Base-by-base conservation (phyloP, 1,140 invertebrate genomes). In the Leptinotarsa undecemlineata region DNA sequence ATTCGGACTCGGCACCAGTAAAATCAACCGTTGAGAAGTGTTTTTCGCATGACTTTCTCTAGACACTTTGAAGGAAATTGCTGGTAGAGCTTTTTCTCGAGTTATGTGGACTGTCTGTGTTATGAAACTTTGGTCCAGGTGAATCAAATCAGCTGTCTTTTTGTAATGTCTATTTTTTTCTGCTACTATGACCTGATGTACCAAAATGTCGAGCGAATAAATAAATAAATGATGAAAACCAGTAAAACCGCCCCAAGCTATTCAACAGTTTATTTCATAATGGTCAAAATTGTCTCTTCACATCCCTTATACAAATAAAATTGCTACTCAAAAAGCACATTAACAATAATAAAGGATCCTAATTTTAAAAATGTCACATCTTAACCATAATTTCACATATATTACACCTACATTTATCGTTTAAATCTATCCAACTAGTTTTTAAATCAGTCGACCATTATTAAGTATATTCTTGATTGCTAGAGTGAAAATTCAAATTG, bases 361-460 rank as follows among this genome's bases (percentile, higher is more conserved):
- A 64, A 20, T 61, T 64, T 20, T 26, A 64, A 64, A 64, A 64
- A 64, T 20, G 63, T 64, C 63, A 64, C 26, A 21, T 64, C 26
- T 5, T 64, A 64, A 64, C 21, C 63, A 64, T 64, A 64, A 64
- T 23, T 64, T 64, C 20, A 64, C 26, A 64, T 64, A 64, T 26
- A 64, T 64, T 64, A 64, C 20, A 23, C 20, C 11, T 64, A 64
- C 63, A 19, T 1, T 64, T 64, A 64, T 21, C 60, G 17, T 33
- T 64, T 26, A 64, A 64, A 15, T 14, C 63, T 64, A 64, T 15
- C 20, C 63, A 64, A 20, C 63, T 64, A 64, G n/a, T 64, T 64
- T 64, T 64, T 64, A 77, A 77, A 74, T 77, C 76, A 77, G 76
- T 77, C 76, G 66, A 62, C 71, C 60, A 63, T 76, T 75, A 75